Evolutionary conservation across 2,113 vertebrate genomes (phyloP), one percentile per base, ranked within the genome.

Genomic region (Coregonus clupeaformis): DNA sequence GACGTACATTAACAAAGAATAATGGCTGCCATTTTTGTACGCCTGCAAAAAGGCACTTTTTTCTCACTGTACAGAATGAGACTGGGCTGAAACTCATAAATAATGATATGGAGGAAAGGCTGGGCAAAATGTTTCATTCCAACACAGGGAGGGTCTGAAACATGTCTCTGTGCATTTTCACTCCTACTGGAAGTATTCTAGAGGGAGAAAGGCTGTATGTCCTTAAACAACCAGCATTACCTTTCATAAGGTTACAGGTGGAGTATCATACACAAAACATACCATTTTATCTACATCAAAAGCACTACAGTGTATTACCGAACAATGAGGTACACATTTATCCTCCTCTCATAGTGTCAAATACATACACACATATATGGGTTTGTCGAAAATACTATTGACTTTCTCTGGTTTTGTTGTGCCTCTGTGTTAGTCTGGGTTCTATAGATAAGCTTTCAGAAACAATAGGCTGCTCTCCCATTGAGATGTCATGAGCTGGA

Each of bases 1-100:
- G 57, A 80, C 78, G 6, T 75, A 47, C 73, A 79, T 71, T 83
- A 81, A 80, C 66, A 77, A 76, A 85, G 80, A 85, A 65, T 76
- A 85, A 85, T 81, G 76, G 71, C 25, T 65, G 75, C 75, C 71
- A 76, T 80, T 74, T 77, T 74, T 74, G 72, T 73, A 69, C 57
- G 78, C 42, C 77, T 68, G 52, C 69, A 42, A 75, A 77, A 71
- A 71, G 73, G 9, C n/a, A 42, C 9, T 63, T 59, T 36, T 69
- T 55, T 73, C 71, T 77, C 47, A 77, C 68, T 42, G 24, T 32
- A 45, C 69, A 73, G 49, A 69, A 42, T 30, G 72, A 77, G 76
- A 70, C 27, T 32, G 49, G 69, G 47, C 64, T 65, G 49, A 71
- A 72, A 52, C 77, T 73, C 77, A 71, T 79, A 81, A 75, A 80